Evolutionary conservation across 2,797 vertebrate genomes (phyloP), one percentile per base, ranked within the genome.

Genomic region (Brachyrhaphis roseni): DNA sequence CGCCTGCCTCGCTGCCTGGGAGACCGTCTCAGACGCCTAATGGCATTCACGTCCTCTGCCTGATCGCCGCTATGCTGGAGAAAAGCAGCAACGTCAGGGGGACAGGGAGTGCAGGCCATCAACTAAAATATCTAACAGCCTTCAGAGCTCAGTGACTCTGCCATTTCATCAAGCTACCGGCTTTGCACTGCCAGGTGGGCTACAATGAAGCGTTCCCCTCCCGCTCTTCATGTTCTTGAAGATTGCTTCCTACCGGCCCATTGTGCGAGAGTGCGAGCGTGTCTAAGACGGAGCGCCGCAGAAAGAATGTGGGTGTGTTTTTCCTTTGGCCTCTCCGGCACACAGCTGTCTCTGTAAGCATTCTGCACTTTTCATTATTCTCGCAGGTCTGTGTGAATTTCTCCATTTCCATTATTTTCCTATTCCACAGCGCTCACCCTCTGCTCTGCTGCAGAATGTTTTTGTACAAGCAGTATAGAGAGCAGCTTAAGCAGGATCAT

Each of bases 81-180:
- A 77, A 88, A 87, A 87, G 88, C 84, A 82, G 81, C 68, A 72
- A 31, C 74, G 76, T 90, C 79, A 82, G 85, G 82, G 82, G 75
- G 81, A 84, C 76, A 16, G 80, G 80, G 68, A 89, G 91, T 2
- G 81, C 82, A 86, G 90, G 88, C 86, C 91, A 90, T 93, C 94
- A 88, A 87, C 90, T 79, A 84, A 93, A 94, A 93, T 81, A 93
- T 91, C 92, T 79, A 91, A 93, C 75, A 86, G 89, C 87, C 85
- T 92, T 91, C 92, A 90, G 88, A 87, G 89, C 89, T 89, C 86
- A 83, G 80, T 72, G 83, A 84, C 76, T 81, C 74, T 39, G 86
- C 86, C 84, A 84, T 90, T 93, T 91, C 87, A 91, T 93, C 92
- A 88, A 79, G 71, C 85, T 83, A 74, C 85, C 74, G 84, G 88